phyloP scores from a whole-genome alignment of 2,888 invertebrate genomes.

The Drosophila anceps region DNA sequence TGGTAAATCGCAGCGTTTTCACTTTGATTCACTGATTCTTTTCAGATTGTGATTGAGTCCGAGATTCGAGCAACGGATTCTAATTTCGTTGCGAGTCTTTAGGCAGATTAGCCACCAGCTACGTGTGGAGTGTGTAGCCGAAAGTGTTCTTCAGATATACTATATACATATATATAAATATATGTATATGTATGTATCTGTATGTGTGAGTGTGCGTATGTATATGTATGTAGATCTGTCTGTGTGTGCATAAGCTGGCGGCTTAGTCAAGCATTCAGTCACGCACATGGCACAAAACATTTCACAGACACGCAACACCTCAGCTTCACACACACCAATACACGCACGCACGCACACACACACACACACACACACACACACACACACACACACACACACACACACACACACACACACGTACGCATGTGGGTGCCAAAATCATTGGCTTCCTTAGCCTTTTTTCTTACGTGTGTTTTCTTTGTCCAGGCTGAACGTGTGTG shows the following conservation, averaged over 20 bases:
- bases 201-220: background rate
- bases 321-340: constrained; percentile 31
- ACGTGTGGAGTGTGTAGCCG: constrained; percentile 49
- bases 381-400: background rate
- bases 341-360: constrained; percentile 4
- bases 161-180: constrained; percentile 5
- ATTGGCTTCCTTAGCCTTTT: constrained; percentile 33
- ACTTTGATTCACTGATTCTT: constrained; percentile 33
- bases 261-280: constrained; percentile 63
- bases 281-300: constrained; percentile 71
- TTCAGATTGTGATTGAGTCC: constrained; percentile 23
- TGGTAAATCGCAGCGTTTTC: constrained; percentile 29
- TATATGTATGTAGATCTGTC: background rate
- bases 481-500: constrained; percentile 2
- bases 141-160: background rate
- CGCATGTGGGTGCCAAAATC: constrained; percentile 32
- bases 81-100: constrained; percentile 53
- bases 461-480: background rate
- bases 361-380: constrained; percentile 8
- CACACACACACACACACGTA: constrained; percentile 28
- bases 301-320: constrained; percentile 76
- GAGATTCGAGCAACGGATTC: constrained; percentile 39
- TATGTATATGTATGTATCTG: background rate
- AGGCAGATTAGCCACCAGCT: constrained; percentile 56
- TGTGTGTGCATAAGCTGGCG: constrained; percentile 19